These are phyloP conservation scores for Alloplasta piceator DNA, from an alignment of 2,888 invertebrate genomes.

Conservation along the genomic window DNA sequence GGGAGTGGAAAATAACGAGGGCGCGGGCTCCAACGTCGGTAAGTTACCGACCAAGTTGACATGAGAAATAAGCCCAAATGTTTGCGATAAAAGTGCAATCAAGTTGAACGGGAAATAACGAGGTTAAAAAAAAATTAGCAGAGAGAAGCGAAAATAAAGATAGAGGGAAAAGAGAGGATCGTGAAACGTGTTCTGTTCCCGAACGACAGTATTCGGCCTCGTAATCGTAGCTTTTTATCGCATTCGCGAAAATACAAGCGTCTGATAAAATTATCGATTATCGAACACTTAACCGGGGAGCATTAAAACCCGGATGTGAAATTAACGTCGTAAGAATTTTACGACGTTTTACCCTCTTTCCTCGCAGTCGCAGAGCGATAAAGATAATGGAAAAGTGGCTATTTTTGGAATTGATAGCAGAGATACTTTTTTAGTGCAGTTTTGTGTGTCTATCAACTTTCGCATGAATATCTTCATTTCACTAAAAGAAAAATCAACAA, in stretches of 20 bases:
- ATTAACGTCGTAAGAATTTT: constrained; percentile 6
- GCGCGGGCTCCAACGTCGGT: no score
- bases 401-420: no score
- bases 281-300: not conserved
- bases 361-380: no score
- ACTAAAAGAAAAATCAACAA: no score
- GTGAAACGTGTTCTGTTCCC: not conserved
- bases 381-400: no score
- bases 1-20: not conserved
- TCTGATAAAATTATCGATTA: constrained; percentile 20
- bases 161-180: not conserved
- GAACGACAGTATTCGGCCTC: not conserved
- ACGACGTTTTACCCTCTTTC: no score
- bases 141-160: not conserved
- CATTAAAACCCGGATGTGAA: constrained; percentile 1
- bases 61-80: no score
- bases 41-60: no score
- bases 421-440: no score
- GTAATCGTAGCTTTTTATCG: constrained; percentile 28
- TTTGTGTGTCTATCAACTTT: no score
- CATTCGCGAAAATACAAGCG: constrained; percentile 11
- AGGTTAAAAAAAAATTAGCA: not conserved
- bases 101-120: not conserved
- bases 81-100: not conserved
- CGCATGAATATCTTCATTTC: no score